Percentiles rank a stretch among this genome's conserved stretches.
Conservation (phyloP, 2,113 vertebrate genomes). For the Axis porcinus region DNA sequence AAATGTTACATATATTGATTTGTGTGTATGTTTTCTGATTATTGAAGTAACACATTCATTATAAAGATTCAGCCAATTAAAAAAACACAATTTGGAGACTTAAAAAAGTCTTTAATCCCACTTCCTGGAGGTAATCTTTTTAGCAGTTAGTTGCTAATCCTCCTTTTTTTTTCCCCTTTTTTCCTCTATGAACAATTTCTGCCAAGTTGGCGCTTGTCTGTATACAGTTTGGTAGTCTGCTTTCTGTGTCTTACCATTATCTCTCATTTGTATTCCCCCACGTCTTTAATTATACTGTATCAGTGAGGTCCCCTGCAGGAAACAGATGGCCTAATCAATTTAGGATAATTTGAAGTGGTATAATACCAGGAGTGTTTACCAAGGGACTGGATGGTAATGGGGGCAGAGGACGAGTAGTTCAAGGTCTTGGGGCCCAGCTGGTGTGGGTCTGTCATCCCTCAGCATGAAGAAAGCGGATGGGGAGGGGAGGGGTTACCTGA, state of each 20-base stretch:
- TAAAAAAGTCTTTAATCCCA: not conserved
- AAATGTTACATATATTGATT: not conserved
- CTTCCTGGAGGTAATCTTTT: not conserved
- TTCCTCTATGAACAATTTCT: not conserved
- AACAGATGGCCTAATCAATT: slow-evolving; percentile 28
- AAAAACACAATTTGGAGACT: not conserved
- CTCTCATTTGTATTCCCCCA: not conserved
- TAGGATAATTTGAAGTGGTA: slow-evolving; percentile 39
- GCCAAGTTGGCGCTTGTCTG: not conserved
- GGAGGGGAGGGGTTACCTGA: not conserved
- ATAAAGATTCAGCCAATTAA: not conserved
- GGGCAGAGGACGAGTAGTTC: not conserved
- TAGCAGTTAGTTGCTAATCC: not conserved
- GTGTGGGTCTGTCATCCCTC: not conserved
- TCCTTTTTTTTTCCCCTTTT: not conserved
- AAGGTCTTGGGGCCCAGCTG: not conserved
- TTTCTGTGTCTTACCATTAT: not conserved
- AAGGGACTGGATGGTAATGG: not conserved
- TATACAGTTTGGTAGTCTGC: not conserved
- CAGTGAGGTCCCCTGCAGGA: slow-evolving; percentile 27
- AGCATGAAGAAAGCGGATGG: not conserved
- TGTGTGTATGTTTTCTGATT: not conserved
- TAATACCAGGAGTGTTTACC: not conserved
- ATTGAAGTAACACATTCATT: not conserved
- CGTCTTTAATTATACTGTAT: slow-evolving; percentile 24